These are phyloP conservation scores for Eciton burchellii DNA, from an alignment of 1,140 invertebrate genomes.

Conservation along the genomic window DNA sequence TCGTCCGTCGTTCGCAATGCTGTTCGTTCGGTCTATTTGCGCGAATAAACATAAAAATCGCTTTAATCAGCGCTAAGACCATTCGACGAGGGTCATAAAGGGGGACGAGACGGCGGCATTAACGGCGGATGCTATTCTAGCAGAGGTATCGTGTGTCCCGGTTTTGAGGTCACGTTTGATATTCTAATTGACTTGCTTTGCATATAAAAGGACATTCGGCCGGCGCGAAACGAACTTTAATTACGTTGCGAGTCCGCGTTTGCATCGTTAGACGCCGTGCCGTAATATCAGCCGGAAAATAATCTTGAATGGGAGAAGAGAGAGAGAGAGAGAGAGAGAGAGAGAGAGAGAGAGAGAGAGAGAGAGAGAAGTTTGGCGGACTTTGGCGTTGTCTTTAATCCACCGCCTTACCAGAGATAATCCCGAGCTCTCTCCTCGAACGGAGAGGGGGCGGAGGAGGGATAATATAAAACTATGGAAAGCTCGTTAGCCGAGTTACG, in stretches of 20 bases:
- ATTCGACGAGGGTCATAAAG: slow-evolving; percentile 43
- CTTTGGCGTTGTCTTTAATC: slow-evolving; percentile 52
- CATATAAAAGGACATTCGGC: slow-evolving; percentile 80
- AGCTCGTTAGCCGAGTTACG: slow-evolving; percentile 27
- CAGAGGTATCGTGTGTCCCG: slow-evolving; percentile 66
- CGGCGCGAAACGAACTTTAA: slow-evolving; percentile 76
- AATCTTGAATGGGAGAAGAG: slow-evolving; percentile 60
- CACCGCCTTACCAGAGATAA: slow-evolving; percentile 23
- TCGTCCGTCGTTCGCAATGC: not conserved
- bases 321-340: slow-evolving; percentile 60
- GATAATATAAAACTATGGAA: slow-evolving; percentile 53
- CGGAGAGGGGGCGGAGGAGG: too few relatives aligned
- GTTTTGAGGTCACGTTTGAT: slow-evolving; percentile 80
- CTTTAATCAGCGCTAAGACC: slow-evolving; percentile 59
- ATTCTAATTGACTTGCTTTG: slow-evolving; percentile 81
- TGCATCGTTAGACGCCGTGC: slow-evolving; percentile 56
- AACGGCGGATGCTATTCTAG: slow-evolving; percentile 62
- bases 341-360: slow-evolving; percentile 60
- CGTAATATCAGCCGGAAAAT: slow-evolving; percentile 53
- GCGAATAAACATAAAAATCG: slow-evolving; percentile 51
- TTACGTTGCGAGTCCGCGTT: slow-evolving; percentile 68
- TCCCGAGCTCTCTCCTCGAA: slow-evolving; percentile 9
- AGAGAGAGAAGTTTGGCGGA: slow-evolving; percentile 51
- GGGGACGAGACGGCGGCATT: not conserved
- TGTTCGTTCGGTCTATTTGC: slow-evolving; percentile 28